Conservation (phyloP, 2,797 vertebrate genomes). For the Emydoidea blandingii region DNA sequence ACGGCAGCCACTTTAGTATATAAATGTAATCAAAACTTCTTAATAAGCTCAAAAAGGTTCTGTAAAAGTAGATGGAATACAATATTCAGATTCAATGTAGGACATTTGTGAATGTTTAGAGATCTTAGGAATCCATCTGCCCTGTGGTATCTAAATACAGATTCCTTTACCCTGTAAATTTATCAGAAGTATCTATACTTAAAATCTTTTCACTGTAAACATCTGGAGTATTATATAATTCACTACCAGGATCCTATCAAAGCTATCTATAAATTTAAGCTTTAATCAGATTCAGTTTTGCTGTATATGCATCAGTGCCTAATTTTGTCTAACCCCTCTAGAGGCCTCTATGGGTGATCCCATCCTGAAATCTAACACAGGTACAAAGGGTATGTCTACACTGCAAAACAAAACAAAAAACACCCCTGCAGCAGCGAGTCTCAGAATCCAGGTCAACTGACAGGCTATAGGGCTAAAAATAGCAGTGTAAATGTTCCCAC, state of each 20-base stretch:
- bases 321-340: background rate
- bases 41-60: background rate
- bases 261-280: background rate
- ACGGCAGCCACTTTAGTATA: background rate
- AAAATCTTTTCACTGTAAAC: background rate
- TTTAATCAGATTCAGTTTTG: no score
- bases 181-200: background rate
- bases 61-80: background rate
- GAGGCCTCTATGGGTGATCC: background rate
- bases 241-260: background rate
- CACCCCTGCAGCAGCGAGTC: no score
- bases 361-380: background rate
- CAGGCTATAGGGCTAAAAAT: no score
- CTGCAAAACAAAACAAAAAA: no score
- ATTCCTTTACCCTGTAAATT: background rate
- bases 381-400: no score
- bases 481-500: no score
- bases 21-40: background rate
- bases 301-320: background rate
- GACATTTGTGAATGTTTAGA: background rate
- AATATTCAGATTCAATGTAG: background rate
- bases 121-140: background rate
- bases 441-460: no score
- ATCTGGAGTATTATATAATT: background rate
- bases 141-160: background rate